Evolutionary conservation across 2,113 vertebrate genomes (phyloP), one percentile per base, ranked within the genome.

Genomic region (Zosterops japonicus): DNA sequence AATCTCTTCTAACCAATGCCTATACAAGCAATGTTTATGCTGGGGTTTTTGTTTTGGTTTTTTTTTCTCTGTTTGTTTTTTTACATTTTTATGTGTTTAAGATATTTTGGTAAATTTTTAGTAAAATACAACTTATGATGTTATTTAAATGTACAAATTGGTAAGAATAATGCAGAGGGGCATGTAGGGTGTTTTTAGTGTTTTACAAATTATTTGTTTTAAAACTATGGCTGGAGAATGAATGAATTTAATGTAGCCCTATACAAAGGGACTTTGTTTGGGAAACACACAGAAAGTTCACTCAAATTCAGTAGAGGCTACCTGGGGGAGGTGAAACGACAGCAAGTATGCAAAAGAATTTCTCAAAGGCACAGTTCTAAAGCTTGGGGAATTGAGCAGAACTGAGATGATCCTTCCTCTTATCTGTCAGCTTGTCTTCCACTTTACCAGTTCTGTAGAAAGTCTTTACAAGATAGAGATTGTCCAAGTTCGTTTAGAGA

Each of bases 71-170:
- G 98, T 98, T 96, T 98, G 98, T 92, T 83, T 98, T 98, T 97
- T 96, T 97, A 94, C 95, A 98, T 98, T 99, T 99, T 98, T 99
- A 99, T 98, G 98, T 99, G 97, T 99, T 98, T 95, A 98, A 98
- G 98, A 98, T 98, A 98, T 98, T 99, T 99, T 98, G 98, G 98
- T 99, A 99, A 98, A 93, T 98, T 99, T 99, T 99, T 99, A 99
- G 98, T 97, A 98, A 98, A 96, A 98, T 97, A 97, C 96, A 98
- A 98, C 96, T 98, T 98, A 96, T 96, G 98, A 98, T 97, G 96
- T 99, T 98, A 98, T 98, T 99, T 99, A 98, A 98, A 97, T 98
- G 98, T 98, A 97, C 85, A 89, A 92, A 96, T 97, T 97, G 96
- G 94, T 98, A 97, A 98, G 96, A 97, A 87, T 95, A 98, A 98